These are phyloP conservation scores for Tricholauxania praeusta DNA, from an alignment of 2,888 invertebrate genomes.

Conservation along the genomic window DNA sequence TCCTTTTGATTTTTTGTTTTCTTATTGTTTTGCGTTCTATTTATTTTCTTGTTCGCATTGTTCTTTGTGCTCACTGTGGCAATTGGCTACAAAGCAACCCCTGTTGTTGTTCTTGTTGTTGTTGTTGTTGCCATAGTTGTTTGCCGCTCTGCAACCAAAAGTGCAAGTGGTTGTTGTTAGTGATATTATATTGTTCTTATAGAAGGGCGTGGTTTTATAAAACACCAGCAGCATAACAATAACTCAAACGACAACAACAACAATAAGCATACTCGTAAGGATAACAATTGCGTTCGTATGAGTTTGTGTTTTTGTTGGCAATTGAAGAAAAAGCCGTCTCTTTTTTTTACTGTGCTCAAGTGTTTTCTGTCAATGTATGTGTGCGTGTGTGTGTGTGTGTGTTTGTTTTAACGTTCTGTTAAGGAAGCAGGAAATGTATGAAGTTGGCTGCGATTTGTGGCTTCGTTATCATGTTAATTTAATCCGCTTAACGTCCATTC, in stretches of 20 bases:
- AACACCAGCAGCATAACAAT: slow-evolving; percentile 44
- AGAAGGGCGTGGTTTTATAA: slow-evolving; percentile 56
- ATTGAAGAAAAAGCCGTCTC: background rate
- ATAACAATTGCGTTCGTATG: slow-evolving; percentile 49
- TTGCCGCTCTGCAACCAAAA: slow-evolving; percentile 51
- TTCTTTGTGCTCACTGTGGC: slow-evolving; percentile 27
- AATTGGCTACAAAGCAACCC: slow-evolving; percentile 46
- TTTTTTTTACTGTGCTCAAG: background rate
- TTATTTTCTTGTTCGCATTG: slow-evolving; percentile 38
- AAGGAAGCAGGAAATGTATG: slow-evolving; percentile 22
- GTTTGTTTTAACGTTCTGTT: slow-evolving; percentile 31
- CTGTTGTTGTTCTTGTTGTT: slow-evolving; percentile 14
- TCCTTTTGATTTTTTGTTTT: slow-evolving; percentile 40
- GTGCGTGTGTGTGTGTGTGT: slow-evolving; percentile 27
- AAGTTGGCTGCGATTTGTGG: slow-evolving; percentile 27
- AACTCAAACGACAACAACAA: slow-evolving; percentile 45
- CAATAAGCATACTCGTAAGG: slow-evolving; percentile 47
- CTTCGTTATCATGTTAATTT: slow-evolving; percentile 34
- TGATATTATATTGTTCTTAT: slow-evolving; percentile 31
- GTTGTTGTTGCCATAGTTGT: slow-evolving; percentile 27
- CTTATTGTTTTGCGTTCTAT: slow-evolving; percentile 2
- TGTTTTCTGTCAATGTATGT: slow-evolving; percentile 14
- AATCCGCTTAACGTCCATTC: slow-evolving; percentile 28
- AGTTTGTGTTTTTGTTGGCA: slow-evolving; percentile 29
- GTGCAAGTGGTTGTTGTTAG: slow-evolving; percentile 55